Evolutionary conservation across 2,113 vertebrate species (phyloP).

Genomic region (Capricornis sumatraensis): DNA sequence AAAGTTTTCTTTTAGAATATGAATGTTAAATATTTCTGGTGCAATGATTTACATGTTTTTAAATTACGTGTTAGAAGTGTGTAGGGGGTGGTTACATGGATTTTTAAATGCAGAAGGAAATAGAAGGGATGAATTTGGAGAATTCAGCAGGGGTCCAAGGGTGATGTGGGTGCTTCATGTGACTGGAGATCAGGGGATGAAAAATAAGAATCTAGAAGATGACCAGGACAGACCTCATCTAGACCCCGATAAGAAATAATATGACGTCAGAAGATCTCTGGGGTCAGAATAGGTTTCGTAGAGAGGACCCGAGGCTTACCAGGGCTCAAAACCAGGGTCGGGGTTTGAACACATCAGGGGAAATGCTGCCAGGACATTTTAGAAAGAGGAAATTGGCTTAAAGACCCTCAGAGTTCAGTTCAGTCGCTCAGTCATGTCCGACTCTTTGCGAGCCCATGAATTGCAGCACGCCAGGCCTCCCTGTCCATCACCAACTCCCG

Average conservation of each 20-base stretch:
- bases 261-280: no score
- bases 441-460: no score
- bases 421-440: no score
- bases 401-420: not conserved
- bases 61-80: not conserved
- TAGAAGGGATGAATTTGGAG: not conserved
- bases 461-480: no score
- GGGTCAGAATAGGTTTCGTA: not conserved
- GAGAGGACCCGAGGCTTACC: not conserved
- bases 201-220: not conserved
- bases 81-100: fast-evolving
- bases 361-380: not conserved
- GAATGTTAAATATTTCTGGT: not conserved
- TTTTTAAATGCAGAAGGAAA: not conserved
- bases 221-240: not conserved
- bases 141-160: no score
- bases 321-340: not conserved
- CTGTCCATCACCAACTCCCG: no score
- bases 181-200: not conserved
- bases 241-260: fast-evolving
- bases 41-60: not conserved
- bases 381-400: not conserved
- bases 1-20: not conserved
- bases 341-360: no score
- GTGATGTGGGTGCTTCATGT: not conserved